Evolutionary conservation across 2,797 vertebrate genomes (phyloP).

Genomic region (Artibeus jamaicensis): DNA sequence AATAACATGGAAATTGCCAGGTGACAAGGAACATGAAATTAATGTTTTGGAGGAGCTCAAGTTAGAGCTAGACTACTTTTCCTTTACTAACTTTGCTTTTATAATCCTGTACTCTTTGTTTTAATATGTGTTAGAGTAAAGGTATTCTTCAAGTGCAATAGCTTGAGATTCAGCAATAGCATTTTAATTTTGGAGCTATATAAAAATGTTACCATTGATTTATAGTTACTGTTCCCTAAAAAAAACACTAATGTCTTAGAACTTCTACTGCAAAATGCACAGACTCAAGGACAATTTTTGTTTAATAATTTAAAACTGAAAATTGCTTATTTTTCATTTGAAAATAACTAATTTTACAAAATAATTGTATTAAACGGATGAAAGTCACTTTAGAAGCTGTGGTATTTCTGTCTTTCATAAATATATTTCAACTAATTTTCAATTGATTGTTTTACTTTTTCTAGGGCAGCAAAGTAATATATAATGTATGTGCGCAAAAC

Average conservation of each 20-base stretch:
- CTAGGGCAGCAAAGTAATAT: slow-evolving; percentile 85
- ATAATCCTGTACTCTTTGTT: slow-evolving; percentile 27
- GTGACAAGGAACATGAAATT: slow-evolving; percentile 70
- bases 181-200: slow-evolving; percentile 50
- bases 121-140: slow-evolving; percentile 61
- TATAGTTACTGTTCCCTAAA: neutral
- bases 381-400: slow-evolving; percentile 71
- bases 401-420: slow-evolving; percentile 66
- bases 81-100: slow-evolving; percentile 52
- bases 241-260: slow-evolving; percentile 53
- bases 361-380: slow-evolving; percentile 54
- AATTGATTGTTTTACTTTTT: slow-evolving; percentile 81
- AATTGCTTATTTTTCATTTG: slow-evolving; percentile 69
- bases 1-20: slow-evolving; percentile 55
- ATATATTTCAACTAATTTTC: slow-evolving; percentile 77
- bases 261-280: slow-evolving; percentile 63
- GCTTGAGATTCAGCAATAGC: slow-evolving; percentile 36
- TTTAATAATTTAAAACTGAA: slow-evolving; percentile 62
- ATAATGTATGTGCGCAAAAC: slow-evolving; percentile 82
- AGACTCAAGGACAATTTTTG: slow-evolving; percentile 46
- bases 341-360: slow-evolving; percentile 65
- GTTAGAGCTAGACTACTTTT: slow-evolving; percentile 30
- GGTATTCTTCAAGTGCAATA: slow-evolving; percentile 58
- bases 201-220: slow-evolving; percentile 49
- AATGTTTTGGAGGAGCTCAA: slow-evolving; percentile 57